phyloP scores from a whole-genome alignment of 2,797 vertebrate species.

The Poecile montanus region DNA sequence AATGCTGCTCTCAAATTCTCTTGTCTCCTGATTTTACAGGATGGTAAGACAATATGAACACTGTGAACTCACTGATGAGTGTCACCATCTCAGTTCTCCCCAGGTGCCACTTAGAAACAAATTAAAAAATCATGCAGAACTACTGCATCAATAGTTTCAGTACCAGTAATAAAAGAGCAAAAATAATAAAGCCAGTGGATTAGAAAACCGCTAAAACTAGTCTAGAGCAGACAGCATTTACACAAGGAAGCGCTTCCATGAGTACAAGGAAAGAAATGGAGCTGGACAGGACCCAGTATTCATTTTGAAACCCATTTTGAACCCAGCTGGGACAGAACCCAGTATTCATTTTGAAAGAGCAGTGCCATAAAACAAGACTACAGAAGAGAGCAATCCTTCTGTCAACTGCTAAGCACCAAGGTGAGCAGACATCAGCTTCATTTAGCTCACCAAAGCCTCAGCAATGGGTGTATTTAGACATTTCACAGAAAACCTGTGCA shows the following conservation, averaged over 20 bases:
- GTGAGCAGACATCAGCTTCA: not conserved
- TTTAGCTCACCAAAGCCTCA: not conserved
- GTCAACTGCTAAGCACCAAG: not conserved
- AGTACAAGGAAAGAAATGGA: not conserved
- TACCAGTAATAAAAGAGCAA: not conserved
- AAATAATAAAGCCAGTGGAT: not conserved
- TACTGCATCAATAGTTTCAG: not conserved
- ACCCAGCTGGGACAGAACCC: not conserved
- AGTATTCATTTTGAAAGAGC: not conserved
- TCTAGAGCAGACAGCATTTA: not conserved
- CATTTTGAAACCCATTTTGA: not conserved
- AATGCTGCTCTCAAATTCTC: not conserved
- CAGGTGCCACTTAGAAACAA: not conserved
- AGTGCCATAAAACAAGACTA: not conserved
- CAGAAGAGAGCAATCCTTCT: not conserved
- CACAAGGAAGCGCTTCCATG: not conserved
- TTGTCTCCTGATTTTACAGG: not conserved
- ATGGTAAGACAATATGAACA: not conserved
- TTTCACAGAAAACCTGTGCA: not conserved
- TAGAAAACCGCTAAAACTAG: not conserved
- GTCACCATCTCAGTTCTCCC: not conserved
- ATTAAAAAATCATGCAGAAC: not conserved
- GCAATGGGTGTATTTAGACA: not conserved
- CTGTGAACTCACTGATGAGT: not conserved
- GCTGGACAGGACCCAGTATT: not conserved